Conservation (phyloP, 1,140 invertebrate species). For the Kradibia gibbosae region DNA sequence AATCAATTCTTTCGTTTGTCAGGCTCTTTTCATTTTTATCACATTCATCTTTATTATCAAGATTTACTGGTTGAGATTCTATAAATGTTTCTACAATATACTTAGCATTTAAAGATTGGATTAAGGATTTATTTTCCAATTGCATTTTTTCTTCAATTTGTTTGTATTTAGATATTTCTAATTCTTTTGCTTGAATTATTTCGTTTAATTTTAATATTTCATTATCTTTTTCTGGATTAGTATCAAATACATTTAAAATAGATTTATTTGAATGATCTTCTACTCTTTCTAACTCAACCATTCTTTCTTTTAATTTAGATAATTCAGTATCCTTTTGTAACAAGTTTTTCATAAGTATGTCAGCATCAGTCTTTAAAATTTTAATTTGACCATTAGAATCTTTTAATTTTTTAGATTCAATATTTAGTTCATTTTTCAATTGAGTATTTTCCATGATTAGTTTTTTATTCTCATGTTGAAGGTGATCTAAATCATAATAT, state of each 20-base stretch:
- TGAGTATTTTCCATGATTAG: slow-evolving; percentile 41
- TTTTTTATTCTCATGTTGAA: slow-evolving; percentile 30
- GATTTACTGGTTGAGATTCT: slow-evolving; percentile 43
- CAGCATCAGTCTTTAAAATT: slow-evolving; percentile 32
- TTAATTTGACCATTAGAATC: neutral
- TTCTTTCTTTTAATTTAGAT: slow-evolving; percentile 42
- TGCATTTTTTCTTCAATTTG: slow-evolving; percentile 31
- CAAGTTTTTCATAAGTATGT: slow-evolving; percentile 45
- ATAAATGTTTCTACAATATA: slow-evolving; percentile 35
- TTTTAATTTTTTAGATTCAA: slow-evolving; percentile 41
- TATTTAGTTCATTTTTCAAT: slow-evolving; percentile 22
- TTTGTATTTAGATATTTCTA: slow-evolving; percentile 44
- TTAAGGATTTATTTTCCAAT: slow-evolving; percentile 37
- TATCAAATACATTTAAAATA: neutral
- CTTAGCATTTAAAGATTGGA: slow-evolving; percentile 14
- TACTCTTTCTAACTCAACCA: slow-evolving; percentile 36
- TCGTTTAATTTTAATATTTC: slow-evolving; percentile 42
- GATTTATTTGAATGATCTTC: slow-evolving; percentile 1
- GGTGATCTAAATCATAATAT: slow-evolving; percentile 34
- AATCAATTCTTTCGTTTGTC: slow-evolving; percentile 23
- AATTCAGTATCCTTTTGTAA: slow-evolving; percentile 43
- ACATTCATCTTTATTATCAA: slow-evolving; percentile 14
- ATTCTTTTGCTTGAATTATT: slow-evolving; percentile 39
- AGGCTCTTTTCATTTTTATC: slow-evolving; percentile 11
- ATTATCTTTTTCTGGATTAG: slow-evolving; percentile 31